phyloP scores from a whole-genome alignment of 2,113 vertebrate species.

The Macaca mulatta region DNA sequence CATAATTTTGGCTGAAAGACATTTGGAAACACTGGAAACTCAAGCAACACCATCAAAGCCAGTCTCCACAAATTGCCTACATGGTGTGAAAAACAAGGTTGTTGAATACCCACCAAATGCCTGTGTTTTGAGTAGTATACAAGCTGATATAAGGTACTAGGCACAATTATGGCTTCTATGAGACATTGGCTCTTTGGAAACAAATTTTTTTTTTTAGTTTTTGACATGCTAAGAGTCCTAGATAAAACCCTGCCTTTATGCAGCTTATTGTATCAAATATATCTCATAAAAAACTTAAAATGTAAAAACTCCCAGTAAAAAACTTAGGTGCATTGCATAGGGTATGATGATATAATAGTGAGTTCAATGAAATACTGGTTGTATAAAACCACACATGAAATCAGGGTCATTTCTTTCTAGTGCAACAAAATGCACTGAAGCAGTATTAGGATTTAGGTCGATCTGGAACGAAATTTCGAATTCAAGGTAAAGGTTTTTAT shows the following conservation, averaged over 20 bases:
- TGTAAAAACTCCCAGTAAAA: neutral
- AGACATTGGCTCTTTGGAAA: neutral
- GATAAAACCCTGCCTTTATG: neutral
- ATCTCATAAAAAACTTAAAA: neutral
- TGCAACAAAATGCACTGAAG: neutral
- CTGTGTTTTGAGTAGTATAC: neutral
- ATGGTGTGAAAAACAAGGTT: neutral
- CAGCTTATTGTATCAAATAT: neutral
- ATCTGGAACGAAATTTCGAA: neutral
- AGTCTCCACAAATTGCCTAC: neutral
- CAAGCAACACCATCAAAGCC: neutral
- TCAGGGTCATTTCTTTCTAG: neutral
- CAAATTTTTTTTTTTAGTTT: neutral
- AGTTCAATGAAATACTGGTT: neutral
- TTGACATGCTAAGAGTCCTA: neutral
- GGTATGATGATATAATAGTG: neutral
- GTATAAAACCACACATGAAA: neutral
- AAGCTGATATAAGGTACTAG: neutral
- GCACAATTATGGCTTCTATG: neutral
- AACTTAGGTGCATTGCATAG: neutral
- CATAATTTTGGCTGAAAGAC: neutral
- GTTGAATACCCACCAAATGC: neutral
- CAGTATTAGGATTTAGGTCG: neutral
- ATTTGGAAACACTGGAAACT: neutral
- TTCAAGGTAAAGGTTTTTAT: neutral